Evolutionary conservation across 2,113 vertebrate species (phyloP), one percentile per base, ranked within the genome.

Genomic region (Neotoma lepida): DNA sequence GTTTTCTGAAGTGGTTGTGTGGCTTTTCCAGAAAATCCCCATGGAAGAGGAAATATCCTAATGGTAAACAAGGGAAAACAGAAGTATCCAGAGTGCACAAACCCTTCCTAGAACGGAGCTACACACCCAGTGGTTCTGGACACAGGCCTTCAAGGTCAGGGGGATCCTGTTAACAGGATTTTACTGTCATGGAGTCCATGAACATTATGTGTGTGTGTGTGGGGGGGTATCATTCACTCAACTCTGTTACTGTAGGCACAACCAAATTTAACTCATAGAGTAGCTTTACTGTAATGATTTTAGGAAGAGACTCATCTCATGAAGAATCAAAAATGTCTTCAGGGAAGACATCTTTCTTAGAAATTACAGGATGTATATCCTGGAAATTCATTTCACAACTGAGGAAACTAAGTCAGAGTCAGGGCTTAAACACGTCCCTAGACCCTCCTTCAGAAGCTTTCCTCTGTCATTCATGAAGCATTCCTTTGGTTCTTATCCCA

Each of bases 31-130:
- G 91, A 88, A 98, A 96, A 96, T 90, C 76, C 76, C 88, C 92
- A 46, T 46, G 28, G 74, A 96, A 98, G 94, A 71, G 44, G 96
- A 94, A 95, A 39, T 94, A 96, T 73, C 90, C 88, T 96, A 33
- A 24, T 93, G 70, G 88, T 92, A 97, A 97, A 96, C 88, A 93
- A 93, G 30, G 97, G 93, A 96, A 81, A 92, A 88, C 30, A 95
- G 93, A 89, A 94, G 94, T 49, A 84, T 77, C 88, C n/a, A 30
- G 39, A 28, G 12, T 8, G 89, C 82, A 88, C 61, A 88, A 93
- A 54, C 2, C 1, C 17, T 86, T 95, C 96, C 85, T 92, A 85
- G 81, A 88, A 71, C 0, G 20, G 80, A 39, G 33, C 71, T 61
- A 41, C 61, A 85, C 1, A 5, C 39, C 41, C 84, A 61, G 17